A percentile compares a stretch with the other conserved stretches of the same genome.
phyloP scores from a whole-genome alignment of 2,113 vertebrate species.

The Carassius carassius region DNA sequence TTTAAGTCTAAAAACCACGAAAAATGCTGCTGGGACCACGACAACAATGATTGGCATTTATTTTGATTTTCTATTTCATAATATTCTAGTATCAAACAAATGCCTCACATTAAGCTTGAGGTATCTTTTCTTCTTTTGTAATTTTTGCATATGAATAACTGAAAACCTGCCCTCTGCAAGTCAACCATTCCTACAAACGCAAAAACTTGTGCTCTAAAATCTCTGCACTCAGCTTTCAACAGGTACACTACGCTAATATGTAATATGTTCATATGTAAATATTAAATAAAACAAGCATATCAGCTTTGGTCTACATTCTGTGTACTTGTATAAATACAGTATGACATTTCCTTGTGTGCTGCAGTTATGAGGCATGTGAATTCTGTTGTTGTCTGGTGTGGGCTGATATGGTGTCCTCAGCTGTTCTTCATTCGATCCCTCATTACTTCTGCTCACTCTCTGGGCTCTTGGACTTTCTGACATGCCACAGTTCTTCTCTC shows the following conservation, averaged over 20 bases:
- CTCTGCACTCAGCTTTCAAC: not conserved
- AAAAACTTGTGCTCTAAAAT: not conserved
- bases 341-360: constrained; percentile 23
- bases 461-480: constrained; percentile 37
- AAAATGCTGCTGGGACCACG: not conserved
- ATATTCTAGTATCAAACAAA: not conserved
- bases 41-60: not conserved
- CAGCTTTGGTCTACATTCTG: constrained; percentile 5
- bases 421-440: constrained; percentile 29
- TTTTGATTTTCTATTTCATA: not conserved
- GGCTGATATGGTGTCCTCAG: constrained; percentile 35
- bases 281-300: not conserved
- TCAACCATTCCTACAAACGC: not conserved
- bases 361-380: constrained; percentile 37
- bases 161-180: not conserved
- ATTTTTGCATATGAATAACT: not conserved
- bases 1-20: not conserved
- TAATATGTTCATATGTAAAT: not conserved
- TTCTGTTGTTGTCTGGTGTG: constrained; percentile 36
- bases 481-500: not conserved
- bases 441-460: constrained; percentile 27
- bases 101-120: not conserved
- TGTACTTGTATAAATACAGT: not conserved
- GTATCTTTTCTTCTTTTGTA: not conserved
- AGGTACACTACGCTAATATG: not conserved